Evolutionary conservation across 2,797 vertebrate genomes (phyloP).

Genomic region (Enteromius viviparus): DNA sequence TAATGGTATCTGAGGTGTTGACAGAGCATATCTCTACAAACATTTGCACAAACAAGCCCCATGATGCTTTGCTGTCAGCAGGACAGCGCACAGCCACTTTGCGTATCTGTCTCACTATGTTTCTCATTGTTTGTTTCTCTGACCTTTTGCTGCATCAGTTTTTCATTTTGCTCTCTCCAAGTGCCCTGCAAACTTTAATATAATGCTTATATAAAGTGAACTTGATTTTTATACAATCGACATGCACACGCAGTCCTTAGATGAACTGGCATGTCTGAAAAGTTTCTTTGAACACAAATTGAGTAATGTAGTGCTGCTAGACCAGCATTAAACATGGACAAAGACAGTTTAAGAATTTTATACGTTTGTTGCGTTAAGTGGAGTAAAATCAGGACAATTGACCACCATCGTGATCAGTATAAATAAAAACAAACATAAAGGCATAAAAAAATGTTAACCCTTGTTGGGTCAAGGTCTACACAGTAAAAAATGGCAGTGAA

Average conservation of each 20-base stretch:
- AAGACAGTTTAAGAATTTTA: background rate
- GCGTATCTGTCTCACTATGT: background rate
- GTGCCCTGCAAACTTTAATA: conserved; percentile 9
- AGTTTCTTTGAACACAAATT: background rate
- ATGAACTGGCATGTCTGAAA: background rate
- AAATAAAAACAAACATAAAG: conserved; percentile 1
- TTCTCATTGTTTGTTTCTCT: conserved; percentile 26
- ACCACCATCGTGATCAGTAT: background rate
- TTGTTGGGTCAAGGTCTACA: too few species aligned
- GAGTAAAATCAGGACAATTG: background rate
- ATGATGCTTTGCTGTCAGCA: conserved; percentile 33
- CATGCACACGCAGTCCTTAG: background rate
- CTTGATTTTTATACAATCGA: background rate
- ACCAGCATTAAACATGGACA: background rate
- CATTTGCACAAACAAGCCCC: conserved; percentile 53
- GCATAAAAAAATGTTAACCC: background rate
- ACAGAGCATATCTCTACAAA: conserved; percentile 63
- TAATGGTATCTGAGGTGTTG: conserved; percentile 69
- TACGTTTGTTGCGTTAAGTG: background rate
- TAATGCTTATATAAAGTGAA: background rate
- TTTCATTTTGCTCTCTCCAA: conserved; percentile 11
- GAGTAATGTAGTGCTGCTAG: background rate
- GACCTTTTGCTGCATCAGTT: background rate
- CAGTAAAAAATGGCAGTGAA: too few species aligned
- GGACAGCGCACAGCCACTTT: background rate